Evolutionary conservation across 2,888 invertebrate genomes (phyloP).

Genomic region (Xestobium rufovillosum): DNA sequence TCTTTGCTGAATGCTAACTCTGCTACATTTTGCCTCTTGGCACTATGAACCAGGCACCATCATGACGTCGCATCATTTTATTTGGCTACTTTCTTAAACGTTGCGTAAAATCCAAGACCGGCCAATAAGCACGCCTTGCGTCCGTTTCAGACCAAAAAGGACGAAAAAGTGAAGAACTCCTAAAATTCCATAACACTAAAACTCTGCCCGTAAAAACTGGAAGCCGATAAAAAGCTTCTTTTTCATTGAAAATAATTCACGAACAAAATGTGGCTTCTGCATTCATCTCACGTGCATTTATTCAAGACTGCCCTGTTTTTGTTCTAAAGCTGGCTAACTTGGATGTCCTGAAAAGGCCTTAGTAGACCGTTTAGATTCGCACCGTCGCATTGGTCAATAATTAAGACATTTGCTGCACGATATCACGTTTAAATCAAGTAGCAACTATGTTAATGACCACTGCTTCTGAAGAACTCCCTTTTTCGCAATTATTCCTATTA

Average conservation of each 20-base stretch:
- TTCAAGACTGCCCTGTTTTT: constrained; percentile 38
- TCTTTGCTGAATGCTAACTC: too few species aligned
- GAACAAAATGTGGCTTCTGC: constrained; percentile 35
- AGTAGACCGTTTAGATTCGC: constrained; percentile 45
- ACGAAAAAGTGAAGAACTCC: too few species aligned
- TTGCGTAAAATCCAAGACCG: too few species aligned
- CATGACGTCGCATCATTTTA: too few species aligned
- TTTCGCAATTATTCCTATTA: constrained; percentile 39
- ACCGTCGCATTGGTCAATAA: constrained; percentile 41
- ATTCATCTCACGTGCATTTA: constrained; percentile 38
- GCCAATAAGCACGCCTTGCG: too few species aligned
- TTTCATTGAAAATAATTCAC: constrained; percentile 41
- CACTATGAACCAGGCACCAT: too few species aligned
- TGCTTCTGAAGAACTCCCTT: constrained; percentile 35
- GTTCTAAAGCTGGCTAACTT: constrained; percentile 35
- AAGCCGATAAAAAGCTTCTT: constrained; percentile 33
- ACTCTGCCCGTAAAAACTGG: constrained; percentile 36
- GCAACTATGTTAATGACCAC: constrained; percentile 43
- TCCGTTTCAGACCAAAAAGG: too few species aligned
- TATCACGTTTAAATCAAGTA: constrained; percentile 44
- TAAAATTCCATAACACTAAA: constrained; percentile 40
- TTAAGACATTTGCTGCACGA: constrained; percentile 45
- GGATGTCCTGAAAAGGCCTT: constrained; percentile 42
- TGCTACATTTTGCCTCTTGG: too few species aligned
- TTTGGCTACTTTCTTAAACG: too few species aligned